A percentile compares a stretch with the other conserved stretches of the same genome.
Evolutionary conservation across 2,888 invertebrate genomes (phyloP).

Genomic region (Argyra leucocephala): DNA sequence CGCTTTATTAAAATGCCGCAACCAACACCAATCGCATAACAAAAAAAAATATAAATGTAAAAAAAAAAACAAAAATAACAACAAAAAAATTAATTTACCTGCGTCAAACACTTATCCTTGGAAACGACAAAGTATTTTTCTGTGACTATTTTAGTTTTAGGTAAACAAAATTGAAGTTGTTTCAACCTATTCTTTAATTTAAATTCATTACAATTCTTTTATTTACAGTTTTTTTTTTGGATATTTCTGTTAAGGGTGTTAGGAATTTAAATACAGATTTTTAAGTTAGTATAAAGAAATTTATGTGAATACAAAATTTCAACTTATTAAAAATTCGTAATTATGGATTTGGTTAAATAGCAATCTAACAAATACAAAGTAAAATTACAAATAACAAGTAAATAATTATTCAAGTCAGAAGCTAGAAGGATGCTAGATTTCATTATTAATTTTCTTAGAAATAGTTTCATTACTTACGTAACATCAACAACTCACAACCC

Average conservation of each 20-base stretch:
- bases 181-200: background rate
- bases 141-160: background rate
- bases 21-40: background rate
- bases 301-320: no score
- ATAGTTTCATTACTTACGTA: no score
- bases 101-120: constrained; percentile 1
- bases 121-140: background rate
- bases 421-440: no score
- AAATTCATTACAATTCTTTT: no score
- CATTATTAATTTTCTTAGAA: no score
- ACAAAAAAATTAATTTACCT: background rate
- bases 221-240: background rate
- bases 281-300: no score
- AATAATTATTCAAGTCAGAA: no score
- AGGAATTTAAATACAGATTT: background rate
- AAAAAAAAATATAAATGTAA: background rate
- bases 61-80: background rate
- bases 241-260: background rate
- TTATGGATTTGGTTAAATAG: no score
- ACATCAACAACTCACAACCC: no score
- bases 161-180: background rate
- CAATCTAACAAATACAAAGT: no score
- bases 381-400: no score
- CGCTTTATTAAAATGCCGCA: background rate
- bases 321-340: no score